These are phyloP conservation scores for Dendrophyllia cribrosa DNA, from an alignment of 64 coral and sea anemone species.

Conservation along the genomic window DNA sequence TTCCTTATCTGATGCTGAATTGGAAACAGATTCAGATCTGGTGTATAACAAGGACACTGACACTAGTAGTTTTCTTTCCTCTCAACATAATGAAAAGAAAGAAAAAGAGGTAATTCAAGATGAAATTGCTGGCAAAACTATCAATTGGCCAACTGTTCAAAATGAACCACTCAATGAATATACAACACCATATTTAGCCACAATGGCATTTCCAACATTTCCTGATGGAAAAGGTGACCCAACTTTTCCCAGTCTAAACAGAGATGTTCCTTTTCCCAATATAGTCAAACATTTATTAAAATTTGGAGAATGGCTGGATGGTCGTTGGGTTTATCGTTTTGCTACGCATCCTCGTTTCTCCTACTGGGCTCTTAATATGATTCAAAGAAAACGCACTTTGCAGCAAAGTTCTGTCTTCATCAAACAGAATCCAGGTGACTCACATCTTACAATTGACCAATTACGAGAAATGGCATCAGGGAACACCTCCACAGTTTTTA, in stretches of 20 bases:
- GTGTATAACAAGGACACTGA: constrained; percentile 52
- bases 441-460: neutral
- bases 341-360: constrained; percentile 29
- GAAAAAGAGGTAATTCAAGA: constrained; percentile 43
- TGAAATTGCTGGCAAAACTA: neutral
- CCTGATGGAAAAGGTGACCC: constrained; percentile 11
- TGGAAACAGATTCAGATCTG: constrained; percentile 44
- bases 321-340: constrained; percentile 37
- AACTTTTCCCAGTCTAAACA: constrained; percentile 41
- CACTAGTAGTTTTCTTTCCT: constrained; percentile 39
- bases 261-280: constrained; percentile 21
- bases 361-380: constrained; percentile 6
- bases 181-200: constrained; percentile 49
- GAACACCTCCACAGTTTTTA: neutral
- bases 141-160: constrained; percentile 42
- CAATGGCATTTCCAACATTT: neutral
- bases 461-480: neutral
- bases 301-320: constrained; percentile 25
- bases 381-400: constrained; percentile 54
- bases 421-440: constrained; percentile 49
- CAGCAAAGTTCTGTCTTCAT: constrained; percentile 54
- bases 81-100: constrained; percentile 23
- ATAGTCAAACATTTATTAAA: constrained; percentile 29
- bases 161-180: no score
- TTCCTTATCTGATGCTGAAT: constrained; percentile 23